Conservation (phyloP, 2,113 vertebrate genomes). For the Jacana jacana region DNA sequence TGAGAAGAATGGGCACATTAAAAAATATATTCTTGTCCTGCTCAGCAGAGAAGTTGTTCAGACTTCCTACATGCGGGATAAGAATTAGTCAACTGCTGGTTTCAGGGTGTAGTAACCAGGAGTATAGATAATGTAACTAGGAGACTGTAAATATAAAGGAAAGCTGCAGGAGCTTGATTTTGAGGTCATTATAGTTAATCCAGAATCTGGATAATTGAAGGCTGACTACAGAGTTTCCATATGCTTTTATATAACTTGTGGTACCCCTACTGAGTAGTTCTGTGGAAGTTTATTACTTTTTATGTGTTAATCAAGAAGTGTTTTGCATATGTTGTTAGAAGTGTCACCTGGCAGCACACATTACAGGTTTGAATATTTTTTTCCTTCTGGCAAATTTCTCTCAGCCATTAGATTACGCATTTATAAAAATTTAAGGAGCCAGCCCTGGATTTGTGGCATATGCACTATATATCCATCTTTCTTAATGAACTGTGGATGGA, state of each 20-base stretch:
- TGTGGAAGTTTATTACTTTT: not conserved
- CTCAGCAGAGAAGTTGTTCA: not conserved
- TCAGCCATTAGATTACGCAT: not conserved
- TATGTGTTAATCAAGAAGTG: not conserved
- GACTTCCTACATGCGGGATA: not conserved
- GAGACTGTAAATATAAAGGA: not conserved
- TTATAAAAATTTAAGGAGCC: not conserved
- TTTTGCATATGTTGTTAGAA: not conserved
- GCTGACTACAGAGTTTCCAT: not conserved
- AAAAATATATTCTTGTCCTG: not conserved
- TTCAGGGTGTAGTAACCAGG: not conserved
- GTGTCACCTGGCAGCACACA: not conserved
- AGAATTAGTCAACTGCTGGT: not conserved
- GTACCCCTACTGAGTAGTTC: not conserved
- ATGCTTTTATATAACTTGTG: not conserved
- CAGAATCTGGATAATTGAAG: not conserved
- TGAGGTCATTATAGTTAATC: not conserved
- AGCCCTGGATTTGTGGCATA: not conserved
- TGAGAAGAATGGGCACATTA: not conserved
- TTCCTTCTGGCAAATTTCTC: not conserved
- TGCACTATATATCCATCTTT: not conserved
- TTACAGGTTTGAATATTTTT: not conserved
- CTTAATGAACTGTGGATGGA: not conserved
- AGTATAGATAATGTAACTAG: not conserved
- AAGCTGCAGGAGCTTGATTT: not conserved